A percentile compares a stretch with the other conserved stretches of the same genome.
phyloP scores from a whole-genome alignment of 2,113 vertebrate genomes.

The Hiodon tergisus region DNA sequence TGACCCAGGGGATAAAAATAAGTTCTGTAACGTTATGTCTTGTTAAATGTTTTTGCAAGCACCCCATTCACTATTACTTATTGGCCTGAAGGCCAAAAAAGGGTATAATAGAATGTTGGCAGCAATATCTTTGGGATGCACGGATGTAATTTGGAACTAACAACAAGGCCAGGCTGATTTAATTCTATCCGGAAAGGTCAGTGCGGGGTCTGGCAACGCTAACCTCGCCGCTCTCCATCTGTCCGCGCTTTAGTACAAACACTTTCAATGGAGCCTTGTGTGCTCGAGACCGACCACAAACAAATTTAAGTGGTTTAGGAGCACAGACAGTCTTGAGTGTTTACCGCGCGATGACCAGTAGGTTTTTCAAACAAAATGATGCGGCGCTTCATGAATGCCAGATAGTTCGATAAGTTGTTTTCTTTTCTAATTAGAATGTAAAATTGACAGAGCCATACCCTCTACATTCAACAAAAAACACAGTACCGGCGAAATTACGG shows the following conservation, averaged over 20 bases:
- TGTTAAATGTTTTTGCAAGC: neutral
- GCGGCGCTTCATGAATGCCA: slow-evolving; percentile 1
- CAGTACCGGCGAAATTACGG: neutral
- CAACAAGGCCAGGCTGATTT: slow-evolving; percentile 54
- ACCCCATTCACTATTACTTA: neutral
- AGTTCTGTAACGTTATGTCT: neutral
- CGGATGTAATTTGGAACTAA: slow-evolving; percentile 55
- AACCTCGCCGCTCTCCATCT: slow-evolving; percentile 54
- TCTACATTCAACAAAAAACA: neutral
- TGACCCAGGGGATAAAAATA: no score
- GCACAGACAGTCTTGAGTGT: slow-evolving; percentile 18
- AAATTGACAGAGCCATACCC: neutral
- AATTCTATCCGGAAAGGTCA: slow-evolving; percentile 57
- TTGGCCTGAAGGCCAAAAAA: slow-evolving; percentile 36
- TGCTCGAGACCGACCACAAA: slow-evolving; percentile 50
- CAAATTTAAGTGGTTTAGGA: slow-evolving; percentile 46
- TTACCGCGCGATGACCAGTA: slow-evolving; percentile 20
- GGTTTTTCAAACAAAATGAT: slow-evolving; percentile 18
- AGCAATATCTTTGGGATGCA: slow-evolving; percentile 50
- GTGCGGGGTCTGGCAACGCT: slow-evolving; percentile 53
- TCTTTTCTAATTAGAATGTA: neutral
- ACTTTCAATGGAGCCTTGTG: slow-evolving; percentile 60
- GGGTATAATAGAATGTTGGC: slow-evolving; percentile 48
- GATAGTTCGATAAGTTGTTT: neutral
- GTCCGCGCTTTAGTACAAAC: slow-evolving; percentile 50